phyloP scores from a whole-genome alignment of 2,888 invertebrate species.

The Erpobdella octoculata region DNA sequence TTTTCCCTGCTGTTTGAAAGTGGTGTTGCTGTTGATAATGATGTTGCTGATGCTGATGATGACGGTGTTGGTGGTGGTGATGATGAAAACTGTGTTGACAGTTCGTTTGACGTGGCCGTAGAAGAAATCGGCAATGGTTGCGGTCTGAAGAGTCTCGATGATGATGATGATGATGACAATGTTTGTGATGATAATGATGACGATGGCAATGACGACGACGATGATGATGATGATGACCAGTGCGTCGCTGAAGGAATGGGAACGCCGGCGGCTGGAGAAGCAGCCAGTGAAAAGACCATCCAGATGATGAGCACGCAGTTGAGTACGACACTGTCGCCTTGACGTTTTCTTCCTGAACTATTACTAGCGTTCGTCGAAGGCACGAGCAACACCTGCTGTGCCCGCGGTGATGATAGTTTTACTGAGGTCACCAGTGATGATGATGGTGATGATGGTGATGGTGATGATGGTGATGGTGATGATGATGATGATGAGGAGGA shows the following conservation, averaged over 20 bases:
- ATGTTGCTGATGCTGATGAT: background rate
- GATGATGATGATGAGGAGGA: slow-evolving; percentile 26
- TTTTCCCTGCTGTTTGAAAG: background rate
- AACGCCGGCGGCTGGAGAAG: background rate
- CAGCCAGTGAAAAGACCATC: background rate
- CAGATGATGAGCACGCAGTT: background rate
- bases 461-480: background rate
- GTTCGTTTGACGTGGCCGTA: too few species aligned
- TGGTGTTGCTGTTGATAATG: slow-evolving; percentile 4
- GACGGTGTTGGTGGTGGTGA: background rate
- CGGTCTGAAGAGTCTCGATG: background rate
- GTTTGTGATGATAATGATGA: background rate
- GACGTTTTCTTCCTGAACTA: background rate
- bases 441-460: background rate
- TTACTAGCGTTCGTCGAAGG: background rate
- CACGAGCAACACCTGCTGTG: background rate
- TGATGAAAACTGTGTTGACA: background rate
- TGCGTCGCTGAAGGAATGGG: background rate
- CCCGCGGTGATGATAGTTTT: background rate
- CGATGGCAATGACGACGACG: background rate
- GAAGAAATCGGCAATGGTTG: background rate
- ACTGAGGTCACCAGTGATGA: background rate
- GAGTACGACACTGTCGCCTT: background rate
- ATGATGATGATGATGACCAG: background rate
- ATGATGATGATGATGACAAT: slow-evolving; percentile 15